Evolutionary conservation across 2,113 vertebrate species (phyloP).

Genomic region (Xiphophorus maculatus): DNA sequence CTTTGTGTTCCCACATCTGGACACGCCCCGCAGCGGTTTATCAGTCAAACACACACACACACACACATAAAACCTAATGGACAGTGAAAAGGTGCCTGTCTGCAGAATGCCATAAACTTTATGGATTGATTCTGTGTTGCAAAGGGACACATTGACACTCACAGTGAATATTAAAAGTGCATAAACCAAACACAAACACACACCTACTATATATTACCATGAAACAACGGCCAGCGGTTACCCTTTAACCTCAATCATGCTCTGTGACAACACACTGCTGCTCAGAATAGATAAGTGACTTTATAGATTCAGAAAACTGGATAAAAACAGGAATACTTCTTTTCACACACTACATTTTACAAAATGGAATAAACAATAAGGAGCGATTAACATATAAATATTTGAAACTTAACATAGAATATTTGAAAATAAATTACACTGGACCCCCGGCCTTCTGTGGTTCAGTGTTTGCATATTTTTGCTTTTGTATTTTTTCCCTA

Average conservation of each 20-base stretch:
- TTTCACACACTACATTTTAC: no score
- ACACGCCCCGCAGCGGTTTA: not conserved
- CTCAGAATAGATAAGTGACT: not conserved
- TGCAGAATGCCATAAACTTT: not conserved
- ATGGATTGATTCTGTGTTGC: not conserved
- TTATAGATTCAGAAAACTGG: not conserved
- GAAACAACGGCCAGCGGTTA: not conserved
- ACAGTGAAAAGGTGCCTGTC: not conserved
- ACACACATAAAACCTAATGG: not conserved
- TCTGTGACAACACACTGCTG: not conserved
- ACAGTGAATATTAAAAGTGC: not conserved
- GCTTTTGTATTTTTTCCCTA: no score
- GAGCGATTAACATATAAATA: no score
- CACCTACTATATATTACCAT: not conserved
- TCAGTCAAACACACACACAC: not conserved
- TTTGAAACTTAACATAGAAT: no score
- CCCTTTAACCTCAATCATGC: not conserved
- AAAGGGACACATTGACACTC: not conserved
- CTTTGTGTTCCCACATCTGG: not conserved
- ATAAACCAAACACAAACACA: not conserved
- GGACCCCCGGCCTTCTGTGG: no score
- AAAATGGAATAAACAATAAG: no score
- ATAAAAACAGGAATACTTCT: no score
- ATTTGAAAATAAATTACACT: no score
- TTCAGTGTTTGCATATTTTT: no score